phyloP scores from a whole-genome alignment of 2,113 vertebrate species.

The Platichthys stellatus region DNA sequence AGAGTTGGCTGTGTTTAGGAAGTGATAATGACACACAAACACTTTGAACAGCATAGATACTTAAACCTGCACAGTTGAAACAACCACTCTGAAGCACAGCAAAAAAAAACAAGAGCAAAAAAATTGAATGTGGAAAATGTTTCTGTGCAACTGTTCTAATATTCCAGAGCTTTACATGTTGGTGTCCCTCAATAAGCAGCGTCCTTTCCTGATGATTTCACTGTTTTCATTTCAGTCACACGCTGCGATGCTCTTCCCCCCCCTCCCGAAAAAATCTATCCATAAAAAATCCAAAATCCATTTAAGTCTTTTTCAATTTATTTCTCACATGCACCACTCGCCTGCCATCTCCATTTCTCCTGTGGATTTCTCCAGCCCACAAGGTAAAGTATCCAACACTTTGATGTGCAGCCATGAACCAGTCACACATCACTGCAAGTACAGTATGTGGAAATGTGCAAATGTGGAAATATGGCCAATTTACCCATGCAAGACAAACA shows the following conservation, averaged over 20 bases:
- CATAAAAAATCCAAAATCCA: too few relatives aligned
- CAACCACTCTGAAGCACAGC: background rate
- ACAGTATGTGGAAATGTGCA: constrained; percentile 17
- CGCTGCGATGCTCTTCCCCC: too few relatives aligned
- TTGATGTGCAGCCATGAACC: constrained; percentile 14
- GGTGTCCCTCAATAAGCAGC: too few relatives aligned
- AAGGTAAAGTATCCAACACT: background rate
- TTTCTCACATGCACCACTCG: background rate
- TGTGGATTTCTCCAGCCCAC: background rate
- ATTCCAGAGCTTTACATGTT: too few relatives aligned
- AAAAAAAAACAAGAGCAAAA: too few relatives aligned
- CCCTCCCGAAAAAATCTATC: background rate
- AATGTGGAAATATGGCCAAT: constrained; percentile 27
- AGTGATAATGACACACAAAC: background rate
- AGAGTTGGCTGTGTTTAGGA: background rate
- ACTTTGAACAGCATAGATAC: background rate
- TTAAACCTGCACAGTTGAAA: background rate
- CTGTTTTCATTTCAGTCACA: background rate
- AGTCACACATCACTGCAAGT: constrained; percentile 20
- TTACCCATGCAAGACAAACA: background rate
- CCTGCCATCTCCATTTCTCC: background rate
- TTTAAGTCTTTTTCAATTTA: background rate
- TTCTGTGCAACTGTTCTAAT: background rate
- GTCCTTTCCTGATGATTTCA: background rate
- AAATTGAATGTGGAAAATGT: background rate